Conservation (phyloP, 2,113 vertebrate genomes). For the Psittacara wagleri region DNA sequence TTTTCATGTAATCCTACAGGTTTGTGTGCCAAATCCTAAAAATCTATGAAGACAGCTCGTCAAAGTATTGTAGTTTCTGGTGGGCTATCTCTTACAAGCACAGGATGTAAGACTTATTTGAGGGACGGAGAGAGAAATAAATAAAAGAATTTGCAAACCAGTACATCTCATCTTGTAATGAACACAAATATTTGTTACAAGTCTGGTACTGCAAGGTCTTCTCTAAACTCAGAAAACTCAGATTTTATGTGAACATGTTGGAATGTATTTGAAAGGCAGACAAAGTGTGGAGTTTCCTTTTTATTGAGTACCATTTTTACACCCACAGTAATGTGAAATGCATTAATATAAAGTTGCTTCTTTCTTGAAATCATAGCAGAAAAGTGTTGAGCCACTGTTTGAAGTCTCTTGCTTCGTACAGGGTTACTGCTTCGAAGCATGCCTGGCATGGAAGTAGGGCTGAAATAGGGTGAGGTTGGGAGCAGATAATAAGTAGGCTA, state of each 20-base stretch:
- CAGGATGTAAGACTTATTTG: not conserved
- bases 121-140: not conserved
- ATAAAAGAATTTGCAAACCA: not conserved
- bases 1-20: not conserved
- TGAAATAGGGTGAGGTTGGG: not conserved
- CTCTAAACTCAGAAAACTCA: not conserved
- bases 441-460: accelerated
- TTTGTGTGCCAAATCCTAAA: not conserved
- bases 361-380: not conserved
- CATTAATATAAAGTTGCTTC: not conserved
- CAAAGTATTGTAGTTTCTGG: not conserved
- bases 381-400: not conserved
- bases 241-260: not conserved
- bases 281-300: not conserved
- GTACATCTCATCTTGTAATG: not conserved
- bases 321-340: not conserved
- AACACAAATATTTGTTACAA: not conserved
- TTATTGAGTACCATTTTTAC: not conserved
- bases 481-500: not conserved
- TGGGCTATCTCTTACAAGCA: not conserved
- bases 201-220: not conserved
- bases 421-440: not conserved
- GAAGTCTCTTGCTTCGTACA: not conserved
- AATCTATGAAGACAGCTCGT: not conserved
- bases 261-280: not conserved